Conservation (phyloP, 2,113 vertebrate species). For the Gymnobelideus leadbeateri region DNA sequence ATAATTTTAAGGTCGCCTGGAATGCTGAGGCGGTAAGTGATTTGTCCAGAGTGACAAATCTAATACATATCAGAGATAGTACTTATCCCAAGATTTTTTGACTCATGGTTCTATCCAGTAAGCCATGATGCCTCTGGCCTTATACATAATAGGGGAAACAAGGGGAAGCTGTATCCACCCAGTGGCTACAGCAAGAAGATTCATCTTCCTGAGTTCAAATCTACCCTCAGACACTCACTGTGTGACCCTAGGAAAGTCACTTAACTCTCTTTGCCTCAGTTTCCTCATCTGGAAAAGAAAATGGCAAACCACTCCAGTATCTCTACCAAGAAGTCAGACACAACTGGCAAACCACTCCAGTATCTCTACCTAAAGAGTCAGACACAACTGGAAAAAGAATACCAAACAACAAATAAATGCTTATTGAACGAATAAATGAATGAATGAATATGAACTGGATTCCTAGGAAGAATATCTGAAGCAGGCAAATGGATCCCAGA, state of each 20-base stretch:
- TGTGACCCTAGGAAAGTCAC: background rate
- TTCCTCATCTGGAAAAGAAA: background rate
- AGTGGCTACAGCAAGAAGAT: background rate
- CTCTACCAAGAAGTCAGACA: background rate
- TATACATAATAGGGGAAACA: background rate
- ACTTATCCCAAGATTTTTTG: background rate
- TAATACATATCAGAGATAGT: background rate
- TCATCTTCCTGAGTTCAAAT: background rate
- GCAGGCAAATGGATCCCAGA: background rate
- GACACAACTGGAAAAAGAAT: background rate
- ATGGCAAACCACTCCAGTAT: background rate
- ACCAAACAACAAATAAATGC: background rate
- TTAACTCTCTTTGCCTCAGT: background rate
- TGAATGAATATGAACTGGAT: background rate
- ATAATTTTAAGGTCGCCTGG: background rate
- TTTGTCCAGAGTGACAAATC: background rate
- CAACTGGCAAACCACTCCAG: background rate
- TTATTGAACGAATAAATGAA: background rate
- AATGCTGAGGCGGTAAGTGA: background rate
- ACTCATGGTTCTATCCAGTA: background rate
- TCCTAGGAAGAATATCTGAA: background rate
- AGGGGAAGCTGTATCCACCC: no score
- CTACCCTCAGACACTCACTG: background rate
- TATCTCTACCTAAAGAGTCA: background rate
- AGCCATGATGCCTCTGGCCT: background rate